These are phyloP conservation scores for Argyra leucocephala DNA, from an alignment of 2,888 invertebrate species.

Conservation along the genomic window DNA sequence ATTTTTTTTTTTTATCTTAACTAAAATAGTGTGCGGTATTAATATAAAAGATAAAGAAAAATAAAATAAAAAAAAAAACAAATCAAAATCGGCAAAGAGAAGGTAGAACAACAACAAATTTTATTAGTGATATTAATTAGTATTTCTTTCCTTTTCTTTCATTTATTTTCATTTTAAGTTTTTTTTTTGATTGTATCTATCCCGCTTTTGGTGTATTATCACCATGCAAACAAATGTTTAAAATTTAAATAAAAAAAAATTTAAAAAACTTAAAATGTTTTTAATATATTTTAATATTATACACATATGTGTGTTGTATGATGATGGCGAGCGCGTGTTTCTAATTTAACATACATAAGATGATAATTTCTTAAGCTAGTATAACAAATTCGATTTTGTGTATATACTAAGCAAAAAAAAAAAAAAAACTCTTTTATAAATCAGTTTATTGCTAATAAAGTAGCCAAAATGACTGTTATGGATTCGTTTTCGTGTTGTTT, in stretches of 20 bases:
- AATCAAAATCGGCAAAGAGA: too few species aligned
- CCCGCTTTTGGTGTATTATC: not conserved
- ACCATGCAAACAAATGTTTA: not conserved
- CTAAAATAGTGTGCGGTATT: too few species aligned
- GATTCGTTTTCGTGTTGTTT: not conserved
- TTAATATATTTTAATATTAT: too few species aligned
- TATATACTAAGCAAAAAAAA: not conserved
- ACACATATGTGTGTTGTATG: not conserved
- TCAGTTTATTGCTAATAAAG: slow-evolving; percentile 1
- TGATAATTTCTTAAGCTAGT: not conserved
- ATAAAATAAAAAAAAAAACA: too few species aligned
- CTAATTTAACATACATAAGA: not conserved
- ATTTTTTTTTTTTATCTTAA: too few species aligned
- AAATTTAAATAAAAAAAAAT: too few species aligned
- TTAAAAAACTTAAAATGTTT: too few species aligned
- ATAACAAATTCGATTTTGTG: too few species aligned
- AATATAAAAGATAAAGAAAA: too few species aligned
- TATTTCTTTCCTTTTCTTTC: not conserved
- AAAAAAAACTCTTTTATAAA: not conserved
- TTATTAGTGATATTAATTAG: too few species aligned
- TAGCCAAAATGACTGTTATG: not conserved
- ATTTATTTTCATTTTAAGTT: not conserved
- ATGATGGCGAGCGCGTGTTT: not conserved
- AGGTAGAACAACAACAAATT: too few species aligned
- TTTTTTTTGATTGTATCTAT: not conserved